These are phyloP conservation scores for Odontomyia ornata DNA, from an alignment of 2,888 invertebrate species.

Conservation along the genomic window DNA sequence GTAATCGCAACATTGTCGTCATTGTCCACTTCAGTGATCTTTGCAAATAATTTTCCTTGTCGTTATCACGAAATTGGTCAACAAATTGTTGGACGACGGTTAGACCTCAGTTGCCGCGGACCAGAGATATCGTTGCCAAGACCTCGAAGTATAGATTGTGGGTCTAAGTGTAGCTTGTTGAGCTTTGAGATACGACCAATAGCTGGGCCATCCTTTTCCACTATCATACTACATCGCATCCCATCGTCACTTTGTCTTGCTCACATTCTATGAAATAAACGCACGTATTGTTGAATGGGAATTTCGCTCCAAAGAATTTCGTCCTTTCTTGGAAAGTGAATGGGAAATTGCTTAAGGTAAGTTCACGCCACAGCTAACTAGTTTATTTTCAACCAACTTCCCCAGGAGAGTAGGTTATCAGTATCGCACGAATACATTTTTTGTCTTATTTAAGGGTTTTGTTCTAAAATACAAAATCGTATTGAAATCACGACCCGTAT, in stretches of 20 bases:
- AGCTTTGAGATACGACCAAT: constrained; percentile 10
- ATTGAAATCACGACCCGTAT: no score
- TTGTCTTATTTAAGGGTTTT: no score
- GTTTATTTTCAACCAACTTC: no score
- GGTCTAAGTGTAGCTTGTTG: constrained; percentile 5
- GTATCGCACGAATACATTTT: no score
- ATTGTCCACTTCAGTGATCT: constrained; percentile 36
- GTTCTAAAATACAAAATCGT: no score
- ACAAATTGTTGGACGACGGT: constrained; percentile 41
- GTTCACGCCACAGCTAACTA: neutral
- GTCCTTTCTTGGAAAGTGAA: constrained; percentile 21
- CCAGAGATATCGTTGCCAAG: neutral
- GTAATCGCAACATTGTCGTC: constrained; percentile 19
- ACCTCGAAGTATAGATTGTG: neutral
- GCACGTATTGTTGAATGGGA: constrained; percentile 2
- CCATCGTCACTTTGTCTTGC: constrained; percentile 4
- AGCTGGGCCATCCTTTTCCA: neutral
- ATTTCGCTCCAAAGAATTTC: constrained; percentile 20
- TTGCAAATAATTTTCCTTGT: constrained; percentile 46
- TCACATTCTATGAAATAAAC: constrained; percentile 33
- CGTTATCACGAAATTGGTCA: constrained; percentile 45
- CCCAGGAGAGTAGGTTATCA: no score
- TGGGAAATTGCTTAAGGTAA: constrained; percentile 14
- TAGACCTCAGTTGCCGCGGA: neutral
- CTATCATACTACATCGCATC: neutral